Conservation (phyloP, 2,113 vertebrate species). For the Lota lota region DNA sequence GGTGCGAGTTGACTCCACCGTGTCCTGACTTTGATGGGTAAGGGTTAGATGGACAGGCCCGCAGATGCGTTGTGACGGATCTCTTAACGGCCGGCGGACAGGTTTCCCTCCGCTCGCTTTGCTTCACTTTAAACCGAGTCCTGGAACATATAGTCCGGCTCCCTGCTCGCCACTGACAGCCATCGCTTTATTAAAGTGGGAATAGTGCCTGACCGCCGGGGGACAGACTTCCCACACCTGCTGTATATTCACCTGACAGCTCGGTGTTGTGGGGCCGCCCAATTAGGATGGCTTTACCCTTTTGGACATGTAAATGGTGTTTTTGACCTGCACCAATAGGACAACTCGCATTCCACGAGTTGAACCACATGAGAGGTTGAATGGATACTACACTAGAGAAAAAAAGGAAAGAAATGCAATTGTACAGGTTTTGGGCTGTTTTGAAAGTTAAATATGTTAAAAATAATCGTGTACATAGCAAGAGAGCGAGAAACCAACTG, state of each 20-base stretch:
- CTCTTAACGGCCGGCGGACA: not conserved
- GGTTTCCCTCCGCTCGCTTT: not conserved
- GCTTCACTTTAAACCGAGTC: not conserved
- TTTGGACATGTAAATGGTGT: not conserved
- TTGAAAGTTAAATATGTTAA: not conserved
- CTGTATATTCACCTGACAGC: not conserved
- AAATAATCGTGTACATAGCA: not conserved
- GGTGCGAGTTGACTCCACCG: slow-evolving; percentile 7
- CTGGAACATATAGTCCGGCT: not conserved
- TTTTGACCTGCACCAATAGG: not conserved
- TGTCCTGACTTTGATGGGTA: slow-evolving; percentile 22
- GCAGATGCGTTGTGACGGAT: slow-evolving; percentile 14
- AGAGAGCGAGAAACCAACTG: not conserved
- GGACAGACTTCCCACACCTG: not conserved
- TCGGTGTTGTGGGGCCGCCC: not conserved
- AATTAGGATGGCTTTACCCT: not conserved
- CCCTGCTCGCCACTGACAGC: not conserved
- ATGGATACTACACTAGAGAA: not conserved
- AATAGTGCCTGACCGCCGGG: not conserved
- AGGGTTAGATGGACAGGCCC: slow-evolving; percentile 17
- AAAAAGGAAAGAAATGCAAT: not conserved
- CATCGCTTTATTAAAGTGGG: not conserved
- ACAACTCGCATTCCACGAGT: not conserved
- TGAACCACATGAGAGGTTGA: not conserved
- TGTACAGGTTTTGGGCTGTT: not conserved